A percentile compares a stretch with the other conserved stretches of the same genome.
Conservation (phyloP, 2,888 invertebrate species). For the Drosophila melanosoma region DNA sequence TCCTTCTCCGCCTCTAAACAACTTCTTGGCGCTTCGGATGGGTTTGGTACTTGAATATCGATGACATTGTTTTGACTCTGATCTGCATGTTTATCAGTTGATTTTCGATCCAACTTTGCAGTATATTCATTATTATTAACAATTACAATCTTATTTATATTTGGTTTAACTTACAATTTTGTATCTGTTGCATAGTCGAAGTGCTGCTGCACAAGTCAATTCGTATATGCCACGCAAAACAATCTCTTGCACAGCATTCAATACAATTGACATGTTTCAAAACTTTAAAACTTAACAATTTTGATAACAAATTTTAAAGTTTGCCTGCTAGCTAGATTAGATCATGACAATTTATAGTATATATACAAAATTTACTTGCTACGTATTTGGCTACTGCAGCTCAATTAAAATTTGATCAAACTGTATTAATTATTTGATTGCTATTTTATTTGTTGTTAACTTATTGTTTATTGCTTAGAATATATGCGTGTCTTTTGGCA, state of each 20-base stretch:
- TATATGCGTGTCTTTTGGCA: conserved; percentile 13
- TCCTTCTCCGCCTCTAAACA: neutral
- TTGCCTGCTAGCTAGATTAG: neutral
- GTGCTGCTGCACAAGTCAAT: conserved; percentile 41
- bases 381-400: neutral
- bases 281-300: conserved; percentile 5
- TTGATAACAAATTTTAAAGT: neutral
- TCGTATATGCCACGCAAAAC: conserved; percentile 53
- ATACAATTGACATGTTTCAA: conserved; percentile 53
- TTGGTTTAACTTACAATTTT: conserved; percentile 42
- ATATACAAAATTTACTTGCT: neutral
- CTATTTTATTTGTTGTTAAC: conserved; percentile 4
- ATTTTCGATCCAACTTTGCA: conserved; percentile 14
- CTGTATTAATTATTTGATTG: neutral
- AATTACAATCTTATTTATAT: no score
- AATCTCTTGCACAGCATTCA: conserved; percentile 57
- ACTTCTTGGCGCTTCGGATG: neutral
- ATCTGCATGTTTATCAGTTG: neutral
- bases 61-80: neutral
- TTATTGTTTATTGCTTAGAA: conserved; percentile 29
- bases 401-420: neutral
- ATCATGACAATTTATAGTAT: neutral
- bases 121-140: neutral
- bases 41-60: neutral
- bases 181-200: conserved; percentile 30